Percentiles rank a stretch among this genome's conserved stretches.
Evolutionary conservation across 1,140 invertebrate genomes (phyloP).

Genomic region (Drosophila athabasca): DNA sequence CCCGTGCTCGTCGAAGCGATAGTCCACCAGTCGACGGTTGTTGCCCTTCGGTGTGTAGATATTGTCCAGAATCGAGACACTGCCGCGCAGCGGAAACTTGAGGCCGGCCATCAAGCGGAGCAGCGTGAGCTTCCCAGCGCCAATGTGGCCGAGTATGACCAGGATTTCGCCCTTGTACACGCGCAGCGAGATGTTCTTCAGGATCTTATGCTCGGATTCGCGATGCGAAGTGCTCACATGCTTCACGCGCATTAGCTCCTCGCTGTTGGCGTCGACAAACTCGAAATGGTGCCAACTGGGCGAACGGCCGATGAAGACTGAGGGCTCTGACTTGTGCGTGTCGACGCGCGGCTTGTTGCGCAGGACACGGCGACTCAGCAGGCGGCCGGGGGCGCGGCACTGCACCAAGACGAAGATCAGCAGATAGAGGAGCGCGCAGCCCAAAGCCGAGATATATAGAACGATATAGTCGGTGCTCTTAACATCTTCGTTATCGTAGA

Average conservation of each 20-base stretch:
- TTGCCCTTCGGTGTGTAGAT: slow-evolving; percentile 7
- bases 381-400: slow-evolving; percentile 52
- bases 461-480: slow-evolving; percentile 10
- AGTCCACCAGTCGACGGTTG: slow-evolving; percentile 35
- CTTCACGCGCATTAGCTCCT: slow-evolving; percentile 50
- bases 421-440: slow-evolving; percentile 23
- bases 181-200: slow-evolving; percentile 88
- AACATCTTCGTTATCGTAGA: slow-evolving; percentile 13
- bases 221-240: slow-evolving; percentile 52
- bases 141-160: slow-evolving; percentile 90
- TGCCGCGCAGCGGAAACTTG: slow-evolving; percentile 84
- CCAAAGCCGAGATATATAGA: slow-evolving; percentile 32
- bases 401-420: slow-evolving; percentile 40
- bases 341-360: slow-evolving; percentile 18
- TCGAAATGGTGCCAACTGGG: slow-evolving; percentile 66
- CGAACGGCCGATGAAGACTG: slow-evolving; percentile 21
- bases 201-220: slow-evolving; percentile 84
- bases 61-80: slow-evolving; percentile 24
- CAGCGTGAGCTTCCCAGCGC: slow-evolving; percentile 88
- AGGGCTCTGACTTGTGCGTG: neutral
- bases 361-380: slow-evolving; percentile 46
- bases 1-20: slow-evolving; percentile 56
- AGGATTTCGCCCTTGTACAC: slow-evolving; percentile 87
- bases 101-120: slow-evolving; percentile 93
- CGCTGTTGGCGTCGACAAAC: slow-evolving; percentile 55